phyloP scores from a whole-genome alignment of 2,888 invertebrate species.

The Apomyelois bistriatella region DNA sequence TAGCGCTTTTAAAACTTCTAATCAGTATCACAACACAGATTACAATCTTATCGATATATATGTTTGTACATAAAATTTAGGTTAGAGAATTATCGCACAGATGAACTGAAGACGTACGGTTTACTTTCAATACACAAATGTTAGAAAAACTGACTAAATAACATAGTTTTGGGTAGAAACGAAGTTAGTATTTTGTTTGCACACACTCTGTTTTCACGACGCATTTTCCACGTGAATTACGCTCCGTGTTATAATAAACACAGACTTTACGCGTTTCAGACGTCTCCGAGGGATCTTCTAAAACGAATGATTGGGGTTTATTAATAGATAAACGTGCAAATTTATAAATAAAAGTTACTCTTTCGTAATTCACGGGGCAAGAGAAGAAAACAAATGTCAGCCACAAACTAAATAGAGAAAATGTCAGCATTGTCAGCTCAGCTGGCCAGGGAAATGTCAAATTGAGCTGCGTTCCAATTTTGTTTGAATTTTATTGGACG shows the following conservation, averaged over 20 bases:
- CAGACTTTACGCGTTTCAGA: slow-evolving; percentile 47
- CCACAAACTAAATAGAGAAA: too few relatives aligned
- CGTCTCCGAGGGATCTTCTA: slow-evolving; percentile 54
- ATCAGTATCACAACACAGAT: slow-evolving; percentile 42
- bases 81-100: slow-evolving; percentile 11
- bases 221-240: slow-evolving; percentile 38
- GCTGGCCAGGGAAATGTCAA: slow-evolving; percentile 5
- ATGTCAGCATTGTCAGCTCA: neutral
- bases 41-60: slow-evolving; percentile 48
- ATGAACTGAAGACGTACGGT: neutral
- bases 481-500: neutral
- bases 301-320: slow-evolving; percentile 59
- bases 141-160: slow-evolving; percentile 18
- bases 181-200: slow-evolving; percentile 27
- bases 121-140: slow-evolving; percentile 12
- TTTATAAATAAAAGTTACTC: slow-evolving; percentile 60
- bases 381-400: slow-evolving; percentile 4
- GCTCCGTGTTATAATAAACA: slow-evolving; percentile 47
- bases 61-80: slow-evolving; percentile 29
- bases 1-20: slow-evolving; percentile 38
- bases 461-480: neutral
- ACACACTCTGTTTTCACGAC: slow-evolving; percentile 41
- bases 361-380: slow-evolving; percentile 15
- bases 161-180: slow-evolving; percentile 30
- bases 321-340: slow-evolving; percentile 63